These are phyloP conservation scores for Drosophila macrospina DNA, from an alignment of 2,888 invertebrate genomes.

Conservation along the genomic window DNA sequence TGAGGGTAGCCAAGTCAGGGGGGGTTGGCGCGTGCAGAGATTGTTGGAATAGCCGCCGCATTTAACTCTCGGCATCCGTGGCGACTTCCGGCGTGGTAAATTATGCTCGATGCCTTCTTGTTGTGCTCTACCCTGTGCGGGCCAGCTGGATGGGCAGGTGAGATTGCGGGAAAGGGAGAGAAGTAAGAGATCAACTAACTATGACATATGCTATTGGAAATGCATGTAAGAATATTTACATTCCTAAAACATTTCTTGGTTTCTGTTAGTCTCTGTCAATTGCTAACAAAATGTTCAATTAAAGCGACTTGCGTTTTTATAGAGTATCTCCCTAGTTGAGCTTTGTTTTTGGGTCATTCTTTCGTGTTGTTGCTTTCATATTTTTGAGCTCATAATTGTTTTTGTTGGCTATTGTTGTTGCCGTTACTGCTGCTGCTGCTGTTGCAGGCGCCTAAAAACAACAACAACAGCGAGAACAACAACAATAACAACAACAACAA, in stretches of 20 bases:
- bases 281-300: neutral
- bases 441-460: constrained; percentile 26
- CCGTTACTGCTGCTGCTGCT: neutral
- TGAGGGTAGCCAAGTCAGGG: neutral
- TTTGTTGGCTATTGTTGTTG: constrained; percentile 23
- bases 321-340: constrained; percentile 8
- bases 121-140: constrained; percentile 11
- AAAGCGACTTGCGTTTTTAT: neutral
- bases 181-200: neutral
- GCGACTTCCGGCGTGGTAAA: constrained; percentile 59
- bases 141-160: no score
- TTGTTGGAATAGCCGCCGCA: constrained; percentile 48
- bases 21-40: constrained; percentile 1
- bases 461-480: constrained; percentile 30
- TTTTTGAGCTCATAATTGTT: constrained; percentile 42
- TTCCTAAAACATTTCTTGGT: no score
- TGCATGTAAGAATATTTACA: neutral
- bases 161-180: neutral
- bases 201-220: no score
- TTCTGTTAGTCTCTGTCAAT: no score
- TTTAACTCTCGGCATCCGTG: constrained; percentile 62
- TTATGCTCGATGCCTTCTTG: constrained; percentile 41
- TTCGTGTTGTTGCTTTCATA: neutral
- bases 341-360: neutral
- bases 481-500: constrained; percentile 31